Evolutionary conservation across 2,888 invertebrate species (phyloP), one percentile per base, ranked within the genome.

Genomic region (Drosophila dives): DNA sequence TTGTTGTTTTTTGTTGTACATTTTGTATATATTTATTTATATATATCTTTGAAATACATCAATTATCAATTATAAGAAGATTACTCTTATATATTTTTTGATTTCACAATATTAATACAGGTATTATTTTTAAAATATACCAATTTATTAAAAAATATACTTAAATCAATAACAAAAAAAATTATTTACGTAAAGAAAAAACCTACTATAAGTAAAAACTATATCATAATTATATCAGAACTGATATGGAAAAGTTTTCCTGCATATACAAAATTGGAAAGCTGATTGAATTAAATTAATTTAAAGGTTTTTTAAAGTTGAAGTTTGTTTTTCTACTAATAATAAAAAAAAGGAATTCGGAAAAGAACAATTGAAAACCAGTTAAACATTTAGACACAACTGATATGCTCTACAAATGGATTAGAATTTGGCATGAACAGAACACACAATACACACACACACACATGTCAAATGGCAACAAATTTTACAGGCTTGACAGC

Each of bases 401-500:
- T 20, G 33, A 63, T 61, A 73, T 53, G 64, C 58, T 45, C 66
- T 58, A 2, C n/a, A 20, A 10, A 36, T 48, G 33, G 10, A 23
- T 2, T 23, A 23, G 45, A 45, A 45, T 45, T 23, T 8, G 23
- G 45, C 15, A 15, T 4, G 8, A 2, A 45, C 2, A 23, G 20
- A 20, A 20, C 45, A 20, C 12, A 45, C 12, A 7, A 20, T 17
- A 36, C 33, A 7, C 26, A 36, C 45, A 59, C 45, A 60, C 42
- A 59, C 34, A 72, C 66, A 68, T 82, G 78, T 87, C 83, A 85
- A 77, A 82, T 70, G 71, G 72, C 85, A 77, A 84, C 82, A 86
- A 86, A 89, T 89, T 80, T 78, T 50, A 55, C 32, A 49, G 59
- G 68, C 58, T 66, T 86, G 89, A 86, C 86, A 86, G 81, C 29